Conservation (phyloP, 2,888 invertebrate species). For the Ceramica pisi region DNA sequence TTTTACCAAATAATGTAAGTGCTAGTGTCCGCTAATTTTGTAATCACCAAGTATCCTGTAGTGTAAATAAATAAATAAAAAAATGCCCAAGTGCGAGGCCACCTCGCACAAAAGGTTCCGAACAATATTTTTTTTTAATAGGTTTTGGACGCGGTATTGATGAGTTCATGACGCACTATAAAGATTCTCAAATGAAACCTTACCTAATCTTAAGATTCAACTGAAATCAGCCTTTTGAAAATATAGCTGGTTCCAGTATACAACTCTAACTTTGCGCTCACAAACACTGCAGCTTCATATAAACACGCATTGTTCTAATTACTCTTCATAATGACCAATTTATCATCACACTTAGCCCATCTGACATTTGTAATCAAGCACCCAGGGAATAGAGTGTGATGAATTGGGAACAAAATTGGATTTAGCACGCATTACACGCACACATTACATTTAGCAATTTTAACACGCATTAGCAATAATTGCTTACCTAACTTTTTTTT, state of each 20-base stretch:
- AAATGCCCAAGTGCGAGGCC: background rate
- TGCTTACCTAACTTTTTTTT: too few relatives aligned
- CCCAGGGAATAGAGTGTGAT: conserved; percentile 29
- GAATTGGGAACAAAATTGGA: conserved; percentile 44
- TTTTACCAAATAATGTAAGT: background rate
- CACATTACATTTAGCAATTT: too few relatives aligned
- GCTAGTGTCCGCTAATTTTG: background rate
- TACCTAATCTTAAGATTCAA: too few relatives aligned
- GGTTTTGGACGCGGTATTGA: too few relatives aligned
- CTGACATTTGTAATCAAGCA: conserved; percentile 47
- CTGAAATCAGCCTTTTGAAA: too few relatives aligned
- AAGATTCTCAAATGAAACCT: too few relatives aligned
- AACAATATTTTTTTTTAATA: background rate
- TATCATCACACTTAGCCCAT: conserved; percentile 43
- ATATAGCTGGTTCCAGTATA: background rate
- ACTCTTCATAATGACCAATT: conserved; percentile 56
- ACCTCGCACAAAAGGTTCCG: background rate
- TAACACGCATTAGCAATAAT: too few relatives aligned
- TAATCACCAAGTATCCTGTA: too few relatives aligned
- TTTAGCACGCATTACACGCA: too few relatives aligned
- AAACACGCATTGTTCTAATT: conserved; percentile 46
- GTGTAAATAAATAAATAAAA: background rate
- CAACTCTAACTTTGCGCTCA: background rate
- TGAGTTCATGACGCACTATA: too few relatives aligned
- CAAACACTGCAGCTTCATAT: conserved; percentile 6